Evolutionary conservation across 2,888 invertebrate species (phyloP).

Genomic region (Glaucopsyche alexis): DNA sequence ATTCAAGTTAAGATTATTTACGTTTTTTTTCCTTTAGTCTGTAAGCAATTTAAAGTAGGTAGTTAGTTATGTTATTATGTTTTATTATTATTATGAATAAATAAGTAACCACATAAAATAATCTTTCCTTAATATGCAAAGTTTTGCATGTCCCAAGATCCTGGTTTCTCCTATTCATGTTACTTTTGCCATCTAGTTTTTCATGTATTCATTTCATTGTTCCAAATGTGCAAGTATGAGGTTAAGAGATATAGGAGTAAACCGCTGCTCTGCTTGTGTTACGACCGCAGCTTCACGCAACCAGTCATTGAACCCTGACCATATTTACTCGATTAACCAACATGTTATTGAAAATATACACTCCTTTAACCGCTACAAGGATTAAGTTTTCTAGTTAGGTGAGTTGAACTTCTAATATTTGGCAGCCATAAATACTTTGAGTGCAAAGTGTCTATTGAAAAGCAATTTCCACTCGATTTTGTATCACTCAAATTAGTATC

Average conservation of each 20-base stretch:
- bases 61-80: too few species aligned
- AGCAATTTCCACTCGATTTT: neutral
- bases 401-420: neutral
- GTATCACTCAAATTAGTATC: too few species aligned
- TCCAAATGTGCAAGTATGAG: slow-evolving; percentile 32
- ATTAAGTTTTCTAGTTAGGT: neutral
- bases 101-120: too few species aligned
- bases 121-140: too few species aligned
- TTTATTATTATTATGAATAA: too few species aligned
- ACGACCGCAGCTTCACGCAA: slow-evolving; percentile 60
- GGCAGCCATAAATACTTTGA: too few species aligned
- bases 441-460: neutral
- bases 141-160: too few species aligned
- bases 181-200: neutral
- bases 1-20: too few species aligned
- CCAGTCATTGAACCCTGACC: slow-evolving; percentile 61
- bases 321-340: slow-evolving; percentile 55
- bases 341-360: slow-evolving; percentile 14
- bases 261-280: slow-evolving; percentile 66
- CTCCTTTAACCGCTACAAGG: neutral
- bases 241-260: slow-evolving; percentile 51
- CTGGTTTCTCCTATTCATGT: neutral
- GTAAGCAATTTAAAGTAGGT: too few species aligned
- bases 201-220: slow-evolving; percentile 6
- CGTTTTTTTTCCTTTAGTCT: too few species aligned